Percentiles rank a stretch among this genome's conserved stretches.
Evolutionary conservation across 2,113 vertebrate genomes (phyloP).

Genomic region (Abramis brama): DNA sequence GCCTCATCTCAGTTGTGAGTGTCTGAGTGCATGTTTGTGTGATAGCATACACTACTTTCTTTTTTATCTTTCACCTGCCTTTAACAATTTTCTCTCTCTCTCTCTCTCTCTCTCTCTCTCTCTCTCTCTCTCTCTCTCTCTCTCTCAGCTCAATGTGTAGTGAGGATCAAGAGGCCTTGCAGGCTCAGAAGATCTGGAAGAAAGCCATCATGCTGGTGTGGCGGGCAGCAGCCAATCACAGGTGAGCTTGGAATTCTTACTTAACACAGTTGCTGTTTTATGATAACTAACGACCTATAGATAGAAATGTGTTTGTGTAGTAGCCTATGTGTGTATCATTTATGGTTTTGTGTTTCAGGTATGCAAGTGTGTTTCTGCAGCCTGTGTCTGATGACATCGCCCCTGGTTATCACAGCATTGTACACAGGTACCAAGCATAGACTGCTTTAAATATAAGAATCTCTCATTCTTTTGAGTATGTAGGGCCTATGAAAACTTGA

Average conservation of each 20-base stretch:
- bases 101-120: constrained; percentile 40
- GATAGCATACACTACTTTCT: neutral
- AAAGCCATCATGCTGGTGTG: constrained; percentile 99
- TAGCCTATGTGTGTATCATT: neutral
- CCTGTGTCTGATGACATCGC: constrained; percentile 98
- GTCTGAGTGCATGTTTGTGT: neutral
- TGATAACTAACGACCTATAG: neutral
- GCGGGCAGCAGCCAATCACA: constrained; percentile 99
- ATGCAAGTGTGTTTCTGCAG: constrained; percentile 97
- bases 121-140: constrained; percentile 10
- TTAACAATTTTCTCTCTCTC: neutral
- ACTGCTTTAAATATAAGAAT: no score
- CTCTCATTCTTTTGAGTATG: neutral
- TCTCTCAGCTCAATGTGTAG: constrained; percentile 91
- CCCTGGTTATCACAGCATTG: constrained; percentile 98
- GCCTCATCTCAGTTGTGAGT: constrained; percentile 98
- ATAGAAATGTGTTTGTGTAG: neutral
- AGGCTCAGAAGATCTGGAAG: constrained; percentile 99
- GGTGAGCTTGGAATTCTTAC: constrained; percentile 72
- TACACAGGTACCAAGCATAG: constrained; percentile 85
- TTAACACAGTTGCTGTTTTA: neutral
- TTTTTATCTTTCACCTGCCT: neutral
- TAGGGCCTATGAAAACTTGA: neutral
- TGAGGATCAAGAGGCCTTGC: constrained; percentile 97
- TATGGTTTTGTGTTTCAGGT: constrained; percentile 73